Conservation (phyloP, 1,140 invertebrate species). For the Coenobita brevimanus region DNA sequence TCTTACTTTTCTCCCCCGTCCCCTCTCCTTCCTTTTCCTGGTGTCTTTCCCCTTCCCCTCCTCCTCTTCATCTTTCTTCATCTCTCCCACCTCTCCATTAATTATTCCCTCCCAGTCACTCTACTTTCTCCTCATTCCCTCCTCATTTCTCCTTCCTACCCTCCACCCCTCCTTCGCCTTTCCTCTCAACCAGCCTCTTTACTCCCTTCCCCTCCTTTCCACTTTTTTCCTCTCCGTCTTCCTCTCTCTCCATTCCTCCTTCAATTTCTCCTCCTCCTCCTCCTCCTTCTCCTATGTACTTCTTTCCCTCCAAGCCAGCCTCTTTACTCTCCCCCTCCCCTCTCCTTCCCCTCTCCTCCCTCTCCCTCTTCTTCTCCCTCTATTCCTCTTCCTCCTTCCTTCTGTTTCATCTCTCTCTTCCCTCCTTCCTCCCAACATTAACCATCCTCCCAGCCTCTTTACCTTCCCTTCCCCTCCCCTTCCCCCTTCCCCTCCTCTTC, state of each 20-base stretch:
- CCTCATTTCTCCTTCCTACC: too few species aligned
- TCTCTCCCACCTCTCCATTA: neutral
- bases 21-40: neutral
- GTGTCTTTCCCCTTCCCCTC: too few species aligned
- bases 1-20: too few species aligned
- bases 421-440: neutral
- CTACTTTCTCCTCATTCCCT: too few species aligned
- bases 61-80: neutral
- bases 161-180: too few species aligned
- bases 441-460: neutral
- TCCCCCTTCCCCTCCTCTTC: neutral
- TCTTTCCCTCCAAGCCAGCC: neutral
- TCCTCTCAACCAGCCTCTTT: neutral
- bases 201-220: neutral
- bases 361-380: neutral
- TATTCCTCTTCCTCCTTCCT: neutral
- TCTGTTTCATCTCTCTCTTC: neutral
- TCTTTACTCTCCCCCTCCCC: neutral
- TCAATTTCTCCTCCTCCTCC: neutral
- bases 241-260: neutral
- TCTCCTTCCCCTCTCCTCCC: neutral
- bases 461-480: neutral
- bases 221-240: neutral
- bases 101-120: neutral
- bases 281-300: neutral